phyloP scores from a whole-genome alignment of 1,140 invertebrate genomes.

The Drosophila varians region DNA sequence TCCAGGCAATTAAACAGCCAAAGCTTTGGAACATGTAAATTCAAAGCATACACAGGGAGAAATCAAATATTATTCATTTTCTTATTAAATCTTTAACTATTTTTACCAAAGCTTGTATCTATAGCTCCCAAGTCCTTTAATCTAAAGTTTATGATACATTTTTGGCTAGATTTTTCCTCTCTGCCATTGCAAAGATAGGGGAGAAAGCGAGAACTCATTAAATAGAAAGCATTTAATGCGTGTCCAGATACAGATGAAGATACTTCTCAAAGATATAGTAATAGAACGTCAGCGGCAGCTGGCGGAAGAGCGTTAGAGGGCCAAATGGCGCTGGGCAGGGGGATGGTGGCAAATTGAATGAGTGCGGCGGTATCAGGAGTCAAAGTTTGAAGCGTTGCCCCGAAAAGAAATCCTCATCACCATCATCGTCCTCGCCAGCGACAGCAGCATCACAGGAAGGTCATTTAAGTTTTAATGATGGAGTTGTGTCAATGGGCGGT shows the following conservation, averaged over 20 bases:
- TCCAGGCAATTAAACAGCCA: conserved; percentile 68
- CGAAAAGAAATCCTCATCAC: conserved; percentile 43
- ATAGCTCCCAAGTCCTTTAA: neutral
- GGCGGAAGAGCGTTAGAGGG: conserved; percentile 35
- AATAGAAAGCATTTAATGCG: conserved; percentile 81
- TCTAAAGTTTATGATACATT: neutral
- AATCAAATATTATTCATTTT: too few species aligned
- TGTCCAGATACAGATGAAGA: conserved; percentile 69
- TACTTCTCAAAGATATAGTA: conserved; percentile 63
- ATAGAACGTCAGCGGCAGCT: conserved; percentile 75
- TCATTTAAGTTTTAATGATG: conserved; percentile 81
- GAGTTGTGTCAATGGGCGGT: conserved; percentile 49
- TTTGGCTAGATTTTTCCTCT: neutral
- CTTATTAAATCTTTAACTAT: too few species aligned
- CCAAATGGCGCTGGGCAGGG: conserved; percentile 10
- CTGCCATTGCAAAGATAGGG: neutral
- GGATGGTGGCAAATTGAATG: conserved; percentile 45
- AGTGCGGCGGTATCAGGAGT: conserved; percentile 72
- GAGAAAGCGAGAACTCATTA: conserved; percentile 63
- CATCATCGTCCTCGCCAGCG: conserved; percentile 1
- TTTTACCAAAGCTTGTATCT: too few species aligned
- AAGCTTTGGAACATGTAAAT: conserved; percentile 66
- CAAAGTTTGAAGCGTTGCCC: conserved; percentile 54
- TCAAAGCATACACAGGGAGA: conserved; percentile 15
- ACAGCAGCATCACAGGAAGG: conserved; percentile 60